These are phyloP conservation scores for Microcebus jonahi DNA, from an alignment of 2,113 vertebrate species.

Conservation along the genomic window DNA sequence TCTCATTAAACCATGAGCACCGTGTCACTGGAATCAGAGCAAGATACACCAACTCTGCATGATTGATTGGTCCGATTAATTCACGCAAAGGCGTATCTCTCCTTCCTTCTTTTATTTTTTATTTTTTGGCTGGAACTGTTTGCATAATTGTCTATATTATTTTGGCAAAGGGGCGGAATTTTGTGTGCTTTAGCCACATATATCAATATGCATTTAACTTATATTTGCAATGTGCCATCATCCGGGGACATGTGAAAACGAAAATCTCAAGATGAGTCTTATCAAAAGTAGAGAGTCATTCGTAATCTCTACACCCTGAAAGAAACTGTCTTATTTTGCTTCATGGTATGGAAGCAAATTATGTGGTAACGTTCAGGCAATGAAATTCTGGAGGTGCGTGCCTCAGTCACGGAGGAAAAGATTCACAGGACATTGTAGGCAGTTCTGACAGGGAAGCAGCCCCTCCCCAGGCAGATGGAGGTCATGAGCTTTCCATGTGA, in stretches of 20 bases:
- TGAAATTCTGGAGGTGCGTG: slow-evolving; percentile 10
- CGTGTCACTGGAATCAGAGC: not conserved
- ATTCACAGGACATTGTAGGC: not conserved
- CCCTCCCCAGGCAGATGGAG: not conserved
- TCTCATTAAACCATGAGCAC: not conserved
- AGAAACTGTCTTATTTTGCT: not conserved
- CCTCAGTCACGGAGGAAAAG: not conserved
- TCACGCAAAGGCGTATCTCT: not conserved
- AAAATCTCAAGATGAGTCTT: not conserved
- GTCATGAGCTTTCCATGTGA: not conserved
- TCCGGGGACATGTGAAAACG: not conserved
- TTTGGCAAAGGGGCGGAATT: not conserved
- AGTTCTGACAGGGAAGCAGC: not conserved
- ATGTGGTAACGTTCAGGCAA: slow-evolving; percentile 32
- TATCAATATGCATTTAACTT: not conserved
- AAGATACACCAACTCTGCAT: not conserved
- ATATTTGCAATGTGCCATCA: not conserved
- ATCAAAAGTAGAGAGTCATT: not conserved
- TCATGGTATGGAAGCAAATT: not conserved
- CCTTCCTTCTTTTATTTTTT: not conserved
- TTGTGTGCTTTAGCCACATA: not conserved
- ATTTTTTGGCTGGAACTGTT: not conserved
- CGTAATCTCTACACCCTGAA: not conserved
- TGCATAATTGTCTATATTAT: not conserved
- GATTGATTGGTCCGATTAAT: not conserved